Conservation (phyloP, 2,888 invertebrate genomes). For the Hetaerina titia region DNA sequence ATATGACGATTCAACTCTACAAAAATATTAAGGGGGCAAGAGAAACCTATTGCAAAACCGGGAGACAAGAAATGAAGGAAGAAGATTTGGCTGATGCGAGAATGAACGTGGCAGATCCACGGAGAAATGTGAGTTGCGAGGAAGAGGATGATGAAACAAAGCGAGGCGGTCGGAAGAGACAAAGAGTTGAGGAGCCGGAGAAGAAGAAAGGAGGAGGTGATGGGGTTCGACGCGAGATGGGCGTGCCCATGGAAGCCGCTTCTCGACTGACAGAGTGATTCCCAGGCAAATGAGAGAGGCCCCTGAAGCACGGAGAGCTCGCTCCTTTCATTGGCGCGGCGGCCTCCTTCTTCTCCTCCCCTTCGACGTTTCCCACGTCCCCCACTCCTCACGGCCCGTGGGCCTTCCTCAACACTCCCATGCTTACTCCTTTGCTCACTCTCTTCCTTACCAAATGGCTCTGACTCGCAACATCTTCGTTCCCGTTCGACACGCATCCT, state of each 20-base stretch:
- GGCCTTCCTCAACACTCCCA: neutral
- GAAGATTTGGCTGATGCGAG: neutral
- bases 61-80: neutral
- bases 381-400: neutral
- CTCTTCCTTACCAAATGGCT: neutral
- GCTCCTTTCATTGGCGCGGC: neutral
- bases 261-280: neutral
- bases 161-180: neutral
- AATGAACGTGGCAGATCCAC: neutral
- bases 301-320: neutral
- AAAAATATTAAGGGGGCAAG: neutral
- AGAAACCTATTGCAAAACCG: neutral
- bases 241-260: neutral
- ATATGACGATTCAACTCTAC: neutral
- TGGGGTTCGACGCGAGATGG: neutral
- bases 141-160: neutral
- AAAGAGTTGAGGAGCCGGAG: neutral
- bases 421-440: neutral
- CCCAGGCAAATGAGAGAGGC: constrained; percentile 46
- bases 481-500: neutral
- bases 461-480: neutral
- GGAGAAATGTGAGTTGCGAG: neutral
- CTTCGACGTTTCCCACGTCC: neutral
- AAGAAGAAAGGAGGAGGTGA: neutral
- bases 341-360: neutral